Conservation (phyloP, 1,140 invertebrate genomes). For the Probaryconus sp. region DNA sequence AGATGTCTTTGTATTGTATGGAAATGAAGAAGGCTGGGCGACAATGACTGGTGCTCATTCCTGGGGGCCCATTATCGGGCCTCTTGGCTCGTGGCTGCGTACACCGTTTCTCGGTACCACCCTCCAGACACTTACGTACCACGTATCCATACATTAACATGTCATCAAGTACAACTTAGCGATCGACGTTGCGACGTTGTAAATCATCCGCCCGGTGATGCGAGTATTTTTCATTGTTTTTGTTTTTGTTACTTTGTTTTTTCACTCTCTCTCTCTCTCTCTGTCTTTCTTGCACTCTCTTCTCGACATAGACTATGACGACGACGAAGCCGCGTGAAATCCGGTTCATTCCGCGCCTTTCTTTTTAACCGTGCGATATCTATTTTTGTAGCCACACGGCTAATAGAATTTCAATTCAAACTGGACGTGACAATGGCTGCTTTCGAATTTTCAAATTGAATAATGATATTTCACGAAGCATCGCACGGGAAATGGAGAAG, state of each 20-base stretch:
- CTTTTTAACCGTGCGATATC: conserved; percentile 9
- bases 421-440: conserved; percentile 22
- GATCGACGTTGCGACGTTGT: conserved; percentile 43
- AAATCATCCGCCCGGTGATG: conserved; percentile 48
- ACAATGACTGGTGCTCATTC: conserved; percentile 73
- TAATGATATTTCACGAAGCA: conserved; percentile 18
- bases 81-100: conserved; percentile 68
- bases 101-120: conserved; percentile 47
- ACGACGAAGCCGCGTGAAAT: conserved; percentile 19
- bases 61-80: conserved; percentile 63
- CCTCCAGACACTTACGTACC: conserved; percentile 68
- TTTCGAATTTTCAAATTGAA: conserved; percentile 42
- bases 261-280: no score
- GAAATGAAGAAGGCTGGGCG: conserved; percentile 78
- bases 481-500: not conserved
- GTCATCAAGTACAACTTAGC: conserved; percentile 66
- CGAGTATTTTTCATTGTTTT: conserved; percentile 12
- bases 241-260: not conserved
- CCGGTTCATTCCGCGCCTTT: conserved; percentile 18
- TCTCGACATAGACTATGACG: conserved; percentile 2
- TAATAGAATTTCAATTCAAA: conserved; percentile 38
- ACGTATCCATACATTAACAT: conserved; percentile 75
- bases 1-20: conserved; percentile 77
- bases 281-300: no score
- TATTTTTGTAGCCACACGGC: conserved; percentile 22